Evolutionary conservation across 2,797 vertebrate species (phyloP), one percentile per base, ranked within the genome.

Genomic region (Acrossocheilus fasciatus): DNA sequence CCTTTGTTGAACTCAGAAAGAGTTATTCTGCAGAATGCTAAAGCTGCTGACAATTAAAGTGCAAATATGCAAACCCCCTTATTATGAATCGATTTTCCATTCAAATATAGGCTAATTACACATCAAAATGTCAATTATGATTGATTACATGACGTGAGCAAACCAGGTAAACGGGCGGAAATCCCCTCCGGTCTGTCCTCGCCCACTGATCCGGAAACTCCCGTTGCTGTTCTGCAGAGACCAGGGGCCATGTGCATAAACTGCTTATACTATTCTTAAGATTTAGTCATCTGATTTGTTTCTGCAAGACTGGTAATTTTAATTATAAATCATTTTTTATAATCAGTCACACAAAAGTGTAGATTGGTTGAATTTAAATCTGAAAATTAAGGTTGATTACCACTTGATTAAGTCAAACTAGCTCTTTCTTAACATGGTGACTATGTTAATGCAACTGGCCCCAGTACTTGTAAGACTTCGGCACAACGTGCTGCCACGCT

Each of bases 11-110:
- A 73, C 23, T 17, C 11, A 26, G 59, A 52, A 20, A 34, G 18
- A 72, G 6, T 34, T 52, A 52, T 76, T 54, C 30, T 36, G 73
- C 26, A 76, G 47, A 74, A 74, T 74, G n/a, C 59, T 62, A 26
- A 26, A 26, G 59, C 59, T 26, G 43, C 41, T 4, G 4, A 17
- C 6, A 47, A 30, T 30, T 14, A 47, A 30, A 74, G n/a, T 26
- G 1, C 17, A 50, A 74, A 74, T 47, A 34, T 45, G 26, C 23
- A 47, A 73, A 47, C 6, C 10, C 11, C 6, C 69, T 14, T n/a
- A 43, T 23, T 72, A 70, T 73, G 1, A 73, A 73, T 73, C 1
- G 6, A 47, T 26, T 47, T 73, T 30, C n/a, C 6, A 9, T 73
- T 47, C 2, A 47, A 47, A 34, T 43, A 43, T 43, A 43, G 41